Conservation (phyloP, 1,140 invertebrate species). For the silkworm (Bombyx mori) region ASM3026992v2 NC_085129.1:7232501-7233000, state of each 20-base stretch:
- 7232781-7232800: conserved; percentile 11
- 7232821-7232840: conserved; percentile 78
- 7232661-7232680: no score
- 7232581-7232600: conserved; percentile 9
- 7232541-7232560: no score
- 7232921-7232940: no score
- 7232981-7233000: no score
- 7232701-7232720: conserved; percentile 47
- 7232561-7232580: no score
- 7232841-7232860: conserved; percentile 78
- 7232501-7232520: no score
- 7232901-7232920: conserved; percentile 84
- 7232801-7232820: conserved; percentile 75
- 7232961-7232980: no score
- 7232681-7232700: conserved; percentile 36
- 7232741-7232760: conserved; percentile 32
- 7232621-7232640: conserved; percentile 54
- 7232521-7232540: no score
- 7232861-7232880: conserved; percentile 78
- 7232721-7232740: conserved; percentile 59
- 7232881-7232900: conserved; percentile 81
- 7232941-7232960: no score
- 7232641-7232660: no score
- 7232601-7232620: conserved; percentile 29
- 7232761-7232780: background rate